Conservation (phyloP, 2,888 invertebrate species). For the Torymus tubicola region DNA sequence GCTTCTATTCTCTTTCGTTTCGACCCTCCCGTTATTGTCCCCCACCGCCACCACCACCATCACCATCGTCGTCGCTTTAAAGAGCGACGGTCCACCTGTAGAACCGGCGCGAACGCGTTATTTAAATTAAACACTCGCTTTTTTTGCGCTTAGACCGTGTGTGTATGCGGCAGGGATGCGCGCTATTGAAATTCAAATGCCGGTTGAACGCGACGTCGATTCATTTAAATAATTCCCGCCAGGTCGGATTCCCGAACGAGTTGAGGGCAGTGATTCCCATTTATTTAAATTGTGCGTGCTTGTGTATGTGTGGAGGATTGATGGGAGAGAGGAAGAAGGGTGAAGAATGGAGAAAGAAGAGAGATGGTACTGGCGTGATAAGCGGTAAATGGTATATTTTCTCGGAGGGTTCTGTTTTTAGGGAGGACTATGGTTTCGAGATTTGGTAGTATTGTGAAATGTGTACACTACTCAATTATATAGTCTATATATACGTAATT, state of each 20-base stretch:
- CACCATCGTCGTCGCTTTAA: slow-evolving; percentile 16
- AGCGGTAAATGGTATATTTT: not conserved
- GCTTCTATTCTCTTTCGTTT: slow-evolving; percentile 9
- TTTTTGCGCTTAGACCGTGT: not conserved
- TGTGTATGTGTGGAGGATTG: too few species aligned
- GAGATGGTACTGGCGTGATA: slow-evolving; percentile 26
- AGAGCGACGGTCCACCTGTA: slow-evolving; percentile 43
- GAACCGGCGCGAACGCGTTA: slow-evolving; percentile 32
- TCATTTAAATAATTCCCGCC: slow-evolving; percentile 51
- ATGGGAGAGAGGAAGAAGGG: too few species aligned
- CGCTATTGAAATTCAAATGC: slow-evolving; percentile 44
- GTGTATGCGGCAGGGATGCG: not conserved
- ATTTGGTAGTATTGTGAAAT: too few species aligned
- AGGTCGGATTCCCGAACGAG: not conserved
- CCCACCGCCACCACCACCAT: too few species aligned
- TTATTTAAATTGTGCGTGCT: slow-evolving; percentile 16
- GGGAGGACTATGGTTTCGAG: too few species aligned
- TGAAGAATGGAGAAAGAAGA: not conserved
- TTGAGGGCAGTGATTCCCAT: slow-evolving; percentile 15
- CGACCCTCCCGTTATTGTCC: too few species aligned
- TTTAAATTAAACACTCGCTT: slow-evolving; percentile 48
- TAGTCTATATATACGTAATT: too few species aligned
- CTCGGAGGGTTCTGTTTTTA: slow-evolving; percentile 4
- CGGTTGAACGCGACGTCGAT: not conserved
- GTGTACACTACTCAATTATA: too few species aligned